Percentiles rank a stretch among this genome's conserved stretches.
Conservation (phyloP, 2,113 vertebrate genomes). For the Odontesthes bonariensis region DNA sequence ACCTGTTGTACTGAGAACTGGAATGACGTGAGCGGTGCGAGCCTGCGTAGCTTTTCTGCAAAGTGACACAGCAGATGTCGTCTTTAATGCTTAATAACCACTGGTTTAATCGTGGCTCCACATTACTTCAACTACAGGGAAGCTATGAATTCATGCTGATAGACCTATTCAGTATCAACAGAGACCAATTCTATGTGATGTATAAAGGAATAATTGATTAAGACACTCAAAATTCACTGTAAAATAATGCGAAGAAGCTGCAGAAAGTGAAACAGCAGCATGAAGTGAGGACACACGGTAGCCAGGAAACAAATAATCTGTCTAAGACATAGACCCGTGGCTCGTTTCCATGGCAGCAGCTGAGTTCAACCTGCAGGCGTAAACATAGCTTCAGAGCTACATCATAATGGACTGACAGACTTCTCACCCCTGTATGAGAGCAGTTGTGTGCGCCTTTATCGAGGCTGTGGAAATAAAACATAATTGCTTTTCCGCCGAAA, state of each 20-base stretch:
- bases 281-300: conserved; percentile 16
- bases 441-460: neutral
- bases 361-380: conserved; percentile 30
- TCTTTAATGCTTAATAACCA: conserved; percentile 22
- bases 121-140: neutral
- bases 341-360: conserved; percentile 58
- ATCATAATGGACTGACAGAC: neutral
- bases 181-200: neutral
- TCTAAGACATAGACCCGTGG: conserved; percentile 13
- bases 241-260: neutral
- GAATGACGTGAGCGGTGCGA: neutral
- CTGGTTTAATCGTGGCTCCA: neutral
- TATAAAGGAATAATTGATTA: neutral
- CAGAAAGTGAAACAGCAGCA: neutral
- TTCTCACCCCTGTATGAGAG: neutral
- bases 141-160: neutral
- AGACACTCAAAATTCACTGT: no score
- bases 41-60: conserved; percentile 24
- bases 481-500: neutral
- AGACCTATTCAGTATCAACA: neutral
- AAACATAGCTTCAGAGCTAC: conserved; percentile 14
- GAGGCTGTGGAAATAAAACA: neutral
- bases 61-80: conserved; percentile 33
- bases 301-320: conserved; percentile 29
- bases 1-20: conserved; percentile 16